phyloP scores from a whole-genome alignment of 1,140 invertebrate genomes.

The Musca domestica region DNA sequence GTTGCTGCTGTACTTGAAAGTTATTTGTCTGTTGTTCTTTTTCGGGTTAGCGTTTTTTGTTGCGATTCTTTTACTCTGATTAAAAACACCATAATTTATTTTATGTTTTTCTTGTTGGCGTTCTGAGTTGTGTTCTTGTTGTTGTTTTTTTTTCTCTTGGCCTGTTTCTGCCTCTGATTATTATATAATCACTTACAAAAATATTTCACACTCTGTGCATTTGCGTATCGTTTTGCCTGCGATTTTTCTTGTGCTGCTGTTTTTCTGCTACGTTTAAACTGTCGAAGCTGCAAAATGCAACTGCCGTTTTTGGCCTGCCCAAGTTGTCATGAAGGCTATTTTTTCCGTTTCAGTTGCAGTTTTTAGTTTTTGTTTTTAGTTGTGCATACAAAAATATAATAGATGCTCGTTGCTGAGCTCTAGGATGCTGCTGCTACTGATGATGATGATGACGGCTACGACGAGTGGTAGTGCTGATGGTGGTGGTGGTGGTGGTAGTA shows the following conservation, averaged over 20 bases:
- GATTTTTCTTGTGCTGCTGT: not conserved
- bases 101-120: too few species aligned
- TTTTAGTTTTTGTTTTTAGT: slow-evolving; percentile 10
- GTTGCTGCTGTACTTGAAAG: too few species aligned
- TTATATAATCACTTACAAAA: slow-evolving; percentile 17
- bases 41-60: too few species aligned
- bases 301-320: slow-evolving; percentile 15
- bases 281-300: slow-evolving; percentile 22
- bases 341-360: slow-evolving; percentile 1
- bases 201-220: not conserved
- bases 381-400: slow-evolving; percentile 14
- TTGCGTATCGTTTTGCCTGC: not conserved
- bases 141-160: too few species aligned
- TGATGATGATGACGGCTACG: not conserved
- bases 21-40: too few species aligned
- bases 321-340: slow-evolving; percentile 17
- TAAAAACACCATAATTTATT: too few species aligned
- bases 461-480: not conserved
- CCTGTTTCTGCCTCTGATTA: not conserved
- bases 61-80: too few species aligned
- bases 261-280: slow-evolving; percentile 11
- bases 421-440: not conserved
- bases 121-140: too few species aligned
- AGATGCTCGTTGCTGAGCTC: slow-evolving; percentile 4
- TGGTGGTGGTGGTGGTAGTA: not conserved